Evolutionary conservation across 2,888 invertebrate species (phyloP).

Genomic region (Metacarcinus magister): DNA sequence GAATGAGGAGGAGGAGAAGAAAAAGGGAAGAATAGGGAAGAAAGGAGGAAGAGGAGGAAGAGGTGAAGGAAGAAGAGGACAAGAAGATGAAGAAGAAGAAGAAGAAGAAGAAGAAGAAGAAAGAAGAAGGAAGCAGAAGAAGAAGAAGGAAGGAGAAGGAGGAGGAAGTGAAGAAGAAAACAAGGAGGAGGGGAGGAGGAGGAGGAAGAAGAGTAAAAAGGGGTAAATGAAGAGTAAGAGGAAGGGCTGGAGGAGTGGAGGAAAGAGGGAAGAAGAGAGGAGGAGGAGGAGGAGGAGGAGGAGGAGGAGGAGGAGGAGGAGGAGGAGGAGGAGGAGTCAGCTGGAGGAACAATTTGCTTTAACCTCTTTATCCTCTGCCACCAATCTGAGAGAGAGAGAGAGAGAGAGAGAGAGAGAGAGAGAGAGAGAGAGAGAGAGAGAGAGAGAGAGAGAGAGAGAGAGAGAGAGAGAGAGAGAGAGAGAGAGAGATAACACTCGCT

Average conservation of each 20-base stretch:
- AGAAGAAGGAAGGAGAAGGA: not conserved
- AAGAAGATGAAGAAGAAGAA: too few species aligned
- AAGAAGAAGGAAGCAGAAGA: not conserved
- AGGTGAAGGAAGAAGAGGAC: not conserved
- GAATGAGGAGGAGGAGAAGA: not conserved
- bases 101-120: not conserved
- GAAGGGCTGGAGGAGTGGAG: not conserved
- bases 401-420: not conserved
- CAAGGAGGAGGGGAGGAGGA: not conserved
- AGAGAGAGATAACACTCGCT: not conserved
- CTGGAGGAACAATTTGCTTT: too few species aligned
- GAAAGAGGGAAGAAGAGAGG: not conserved
- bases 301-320: too few species aligned
- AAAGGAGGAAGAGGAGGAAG: not conserved
- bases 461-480: constrained; percentile 2
- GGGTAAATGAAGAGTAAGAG: too few species aligned
- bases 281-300: not conserved
- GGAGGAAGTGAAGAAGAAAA: not conserved
- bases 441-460: constrained; percentile 9
- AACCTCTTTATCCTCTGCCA: too few species aligned
- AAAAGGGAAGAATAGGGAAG: not conserved
- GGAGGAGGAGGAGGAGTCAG: too few species aligned
- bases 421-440: constrained; percentile 26
- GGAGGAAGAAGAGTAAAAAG: not conserved
- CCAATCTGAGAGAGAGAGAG: not conserved